Evolutionary conservation across 2,113 vertebrate species (phyloP).

Genomic region (Austrofundulus limnaeus): DNA sequence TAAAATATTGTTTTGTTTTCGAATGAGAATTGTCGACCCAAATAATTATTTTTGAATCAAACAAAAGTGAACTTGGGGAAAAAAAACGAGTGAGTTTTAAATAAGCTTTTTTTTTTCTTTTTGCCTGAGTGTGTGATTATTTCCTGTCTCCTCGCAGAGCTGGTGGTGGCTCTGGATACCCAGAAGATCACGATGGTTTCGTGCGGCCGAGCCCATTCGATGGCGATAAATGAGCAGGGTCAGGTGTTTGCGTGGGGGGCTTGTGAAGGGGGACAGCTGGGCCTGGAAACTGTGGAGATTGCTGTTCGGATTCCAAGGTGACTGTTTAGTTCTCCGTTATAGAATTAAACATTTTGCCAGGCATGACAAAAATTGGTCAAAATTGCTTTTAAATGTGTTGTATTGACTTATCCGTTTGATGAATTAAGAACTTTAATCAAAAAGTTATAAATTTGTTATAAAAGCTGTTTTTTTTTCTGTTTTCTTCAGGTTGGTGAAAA

Average conservation of each 20-base stretch:
- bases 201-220: slow-evolving; percentile 87
- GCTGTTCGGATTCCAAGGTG: slow-evolving; percentile 90
- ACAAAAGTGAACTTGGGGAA: no score
- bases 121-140: neutral
- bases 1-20: no score
- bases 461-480: slow-evolving; percentile 13
- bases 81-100: no score
- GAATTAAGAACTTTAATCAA: neutral
- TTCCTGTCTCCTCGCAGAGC: slow-evolving; percentile 76
- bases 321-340: neutral
- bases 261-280: slow-evolving; percentile 88
- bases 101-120: no score
- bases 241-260: slow-evolving; percentile 95
- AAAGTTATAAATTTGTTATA: neutral
- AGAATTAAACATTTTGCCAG: neutral
- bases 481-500: slow-evolving; percentile 88
- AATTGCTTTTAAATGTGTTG: no score
- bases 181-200: slow-evolving; percentile 89
- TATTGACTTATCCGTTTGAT: neutral
- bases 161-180: slow-evolving; percentile 86
- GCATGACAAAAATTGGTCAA: neutral
- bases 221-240: slow-evolving; percentile 90
- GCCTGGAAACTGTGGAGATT: slow-evolving; percentile 85
- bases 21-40: no score
- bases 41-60: no score